Conservation (phyloP, 2,113 vertebrate species). For the Mobula birostris region DNA sequence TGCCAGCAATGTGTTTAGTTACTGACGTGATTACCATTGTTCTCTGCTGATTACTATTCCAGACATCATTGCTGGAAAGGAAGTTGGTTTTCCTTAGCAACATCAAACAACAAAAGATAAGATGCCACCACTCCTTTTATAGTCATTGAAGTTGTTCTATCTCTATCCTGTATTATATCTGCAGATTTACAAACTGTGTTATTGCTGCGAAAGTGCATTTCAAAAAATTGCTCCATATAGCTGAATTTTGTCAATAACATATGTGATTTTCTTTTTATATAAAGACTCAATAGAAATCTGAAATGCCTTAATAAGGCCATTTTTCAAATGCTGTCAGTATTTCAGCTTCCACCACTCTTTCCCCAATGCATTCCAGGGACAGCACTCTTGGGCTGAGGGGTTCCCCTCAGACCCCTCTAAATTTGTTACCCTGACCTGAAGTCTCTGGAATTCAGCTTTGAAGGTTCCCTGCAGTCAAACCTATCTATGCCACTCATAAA, state of each 20-base stretch:
- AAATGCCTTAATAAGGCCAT: not conserved
- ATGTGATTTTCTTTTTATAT: not conserved
- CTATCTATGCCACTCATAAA: too few relatives aligned
- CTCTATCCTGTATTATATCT: not conserved
- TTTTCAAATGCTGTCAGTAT: too few relatives aligned
- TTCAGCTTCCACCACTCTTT: too few relatives aligned
- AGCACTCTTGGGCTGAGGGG: too few relatives aligned
- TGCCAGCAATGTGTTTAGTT: not conserved
- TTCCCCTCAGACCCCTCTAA: too few relatives aligned
- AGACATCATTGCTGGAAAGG: constrained; percentile 26
- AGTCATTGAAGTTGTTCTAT: not conserved
- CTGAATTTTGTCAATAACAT: not conserved
- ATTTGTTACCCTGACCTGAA: too few relatives aligned
- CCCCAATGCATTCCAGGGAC: too few relatives aligned
- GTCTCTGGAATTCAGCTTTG: too few relatives aligned
- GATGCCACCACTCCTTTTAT: not conserved
- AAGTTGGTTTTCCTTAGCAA: constrained; percentile 26
- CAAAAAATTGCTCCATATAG: not conserved
- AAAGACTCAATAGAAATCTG: not conserved
- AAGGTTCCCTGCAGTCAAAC: too few relatives aligned
- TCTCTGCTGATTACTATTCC: not conserved
- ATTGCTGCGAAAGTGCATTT: not conserved
- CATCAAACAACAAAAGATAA: constrained; percentile 19
- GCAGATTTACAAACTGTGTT: not conserved
- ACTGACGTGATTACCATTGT: constrained; percentile 10